Evolutionary conservation across 2,888 invertebrate genomes (phyloP).

Genomic region (Pomacea canaliculata): DNA sequence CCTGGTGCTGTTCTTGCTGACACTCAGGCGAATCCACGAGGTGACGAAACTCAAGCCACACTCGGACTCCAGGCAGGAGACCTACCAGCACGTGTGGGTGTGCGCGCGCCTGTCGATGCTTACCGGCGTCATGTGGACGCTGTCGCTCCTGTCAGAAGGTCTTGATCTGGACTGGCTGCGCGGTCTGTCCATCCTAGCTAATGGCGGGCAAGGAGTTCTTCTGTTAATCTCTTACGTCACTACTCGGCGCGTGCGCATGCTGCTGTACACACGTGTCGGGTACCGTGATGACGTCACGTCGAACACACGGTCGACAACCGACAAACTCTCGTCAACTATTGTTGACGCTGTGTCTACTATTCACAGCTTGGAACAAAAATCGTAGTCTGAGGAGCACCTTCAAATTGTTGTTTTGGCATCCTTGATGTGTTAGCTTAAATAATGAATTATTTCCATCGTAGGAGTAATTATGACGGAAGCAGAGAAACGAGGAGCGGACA

Average conservation of each 20-base stretch:
- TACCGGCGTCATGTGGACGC: constrained; percentile 50
- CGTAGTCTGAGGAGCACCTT: no score
- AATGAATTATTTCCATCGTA: no score
- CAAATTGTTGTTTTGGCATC: no score
- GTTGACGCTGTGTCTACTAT: no score
- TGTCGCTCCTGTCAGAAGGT: constrained; percentile 47
- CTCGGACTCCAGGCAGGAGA: neutral
- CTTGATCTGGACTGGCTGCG: constrained; percentile 40
- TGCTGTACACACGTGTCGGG: neutral
- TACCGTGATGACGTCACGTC: neutral
- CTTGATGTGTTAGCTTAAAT: no score
- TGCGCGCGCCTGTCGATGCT: constrained; percentile 48
- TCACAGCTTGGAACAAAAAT: no score
- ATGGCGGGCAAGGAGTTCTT: constrained; percentile 48
- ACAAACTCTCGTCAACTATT: no score
- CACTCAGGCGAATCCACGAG: constrained; percentile 3
- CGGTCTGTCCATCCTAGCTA: constrained; percentile 42
- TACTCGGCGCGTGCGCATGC: constrained; percentile 38
- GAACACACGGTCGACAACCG: neutral
- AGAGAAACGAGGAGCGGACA: no score
- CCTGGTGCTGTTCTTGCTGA: neutral
- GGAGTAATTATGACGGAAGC: no score
- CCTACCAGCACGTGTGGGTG: constrained; percentile 32
- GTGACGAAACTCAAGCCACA: neutral
- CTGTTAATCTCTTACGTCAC: constrained; percentile 48